phyloP scores from a whole-genome alignment of 1,140 invertebrate species.

The Lordiphosa stackelbergi region DNA sequence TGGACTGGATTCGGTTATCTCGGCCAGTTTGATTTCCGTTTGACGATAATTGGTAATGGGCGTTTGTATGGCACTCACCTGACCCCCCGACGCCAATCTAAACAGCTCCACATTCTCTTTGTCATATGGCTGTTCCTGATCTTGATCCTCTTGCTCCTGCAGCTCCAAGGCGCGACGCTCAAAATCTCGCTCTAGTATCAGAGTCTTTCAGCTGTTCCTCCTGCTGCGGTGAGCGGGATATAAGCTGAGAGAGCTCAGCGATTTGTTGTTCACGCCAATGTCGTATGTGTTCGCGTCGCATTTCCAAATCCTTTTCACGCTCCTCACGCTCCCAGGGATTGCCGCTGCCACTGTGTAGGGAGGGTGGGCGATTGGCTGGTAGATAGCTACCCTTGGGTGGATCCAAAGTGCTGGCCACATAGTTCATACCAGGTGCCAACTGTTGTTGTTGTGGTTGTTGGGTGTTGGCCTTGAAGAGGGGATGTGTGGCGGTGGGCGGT shows the following conservation, averaged over 20 bases:
- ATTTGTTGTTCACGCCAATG: conserved; percentile 91
- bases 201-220: conserved; percentile 90
- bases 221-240: conserved; percentile 86
- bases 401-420: conserved; percentile 82
- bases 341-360: conserved; percentile 71
- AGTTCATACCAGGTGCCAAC: conserved; percentile 66
- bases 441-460: conserved; percentile 73
- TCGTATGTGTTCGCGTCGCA: conserved; percentile 70
- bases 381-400: conserved; percentile 87
- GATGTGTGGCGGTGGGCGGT: conserved; percentile 86
- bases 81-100: conserved; percentile 43
- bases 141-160: conserved; percentile 84
- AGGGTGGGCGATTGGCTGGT: conserved; percentile 45
- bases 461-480: conserved; percentile 81
- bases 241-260: conserved; percentile 83
- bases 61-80: conserved; percentile 69
- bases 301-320: conserved; percentile 84
- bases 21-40: conserved; percentile 70
- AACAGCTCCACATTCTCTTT: conserved; percentile 77
- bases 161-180: conserved; percentile 89
- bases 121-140: conserved; percentile 81
- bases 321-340: conserved; percentile 95
- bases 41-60: conserved; percentile 70
- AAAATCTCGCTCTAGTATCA: conserved; percentile 92
- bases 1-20: conserved; percentile 49